Percentiles rank a stretch among this genome's conserved stretches.
These are phyloP conservation scores for Cryptocheilus praepositus DNA, from an alignment of 2,888 invertebrate species.

Conservation along the genomic window DNA sequence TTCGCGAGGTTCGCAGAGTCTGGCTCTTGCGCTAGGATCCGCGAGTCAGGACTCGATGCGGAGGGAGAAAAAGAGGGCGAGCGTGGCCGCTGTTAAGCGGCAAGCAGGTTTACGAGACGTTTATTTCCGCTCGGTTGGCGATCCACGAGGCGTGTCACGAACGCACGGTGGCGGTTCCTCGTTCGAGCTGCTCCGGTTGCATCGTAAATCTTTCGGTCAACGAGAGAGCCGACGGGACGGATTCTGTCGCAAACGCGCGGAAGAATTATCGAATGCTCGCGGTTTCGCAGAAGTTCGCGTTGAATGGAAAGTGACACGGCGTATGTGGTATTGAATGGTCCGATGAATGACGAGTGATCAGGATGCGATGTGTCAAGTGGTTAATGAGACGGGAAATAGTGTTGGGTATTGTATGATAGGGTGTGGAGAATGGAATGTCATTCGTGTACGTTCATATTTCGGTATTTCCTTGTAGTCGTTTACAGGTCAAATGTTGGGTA, in stretches of 20 bases:
- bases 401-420: no score
- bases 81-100: neutral
- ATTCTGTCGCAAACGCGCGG: neutral
- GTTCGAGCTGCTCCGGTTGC: conserved; percentile 29
- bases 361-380: no score
- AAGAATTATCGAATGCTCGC: conserved; percentile 36
- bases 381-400: no score
- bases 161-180: conserved; percentile 48
- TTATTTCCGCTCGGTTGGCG: conserved; percentile 54
- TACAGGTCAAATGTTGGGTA: no score
- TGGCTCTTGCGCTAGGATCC: conserved; percentile 13
- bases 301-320: neutral
- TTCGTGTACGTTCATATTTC: no score
- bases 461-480: no score
- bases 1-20: neutral
- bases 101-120: conserved; percentile 4
- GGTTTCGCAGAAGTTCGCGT: conserved; percentile 14
- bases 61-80: conserved; percentile 1
- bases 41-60: neutral
- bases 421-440: no score
- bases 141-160: conserved; percentile 53
- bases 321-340: no score
- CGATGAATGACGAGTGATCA: no score
- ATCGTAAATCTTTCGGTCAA: conserved; percentile 50
- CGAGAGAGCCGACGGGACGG: conserved; percentile 28